Percentiles rank a stretch among this genome's conserved stretches.
Conservation (phyloP, 1,140 invertebrate species). For the Atta colombica region DNA sequence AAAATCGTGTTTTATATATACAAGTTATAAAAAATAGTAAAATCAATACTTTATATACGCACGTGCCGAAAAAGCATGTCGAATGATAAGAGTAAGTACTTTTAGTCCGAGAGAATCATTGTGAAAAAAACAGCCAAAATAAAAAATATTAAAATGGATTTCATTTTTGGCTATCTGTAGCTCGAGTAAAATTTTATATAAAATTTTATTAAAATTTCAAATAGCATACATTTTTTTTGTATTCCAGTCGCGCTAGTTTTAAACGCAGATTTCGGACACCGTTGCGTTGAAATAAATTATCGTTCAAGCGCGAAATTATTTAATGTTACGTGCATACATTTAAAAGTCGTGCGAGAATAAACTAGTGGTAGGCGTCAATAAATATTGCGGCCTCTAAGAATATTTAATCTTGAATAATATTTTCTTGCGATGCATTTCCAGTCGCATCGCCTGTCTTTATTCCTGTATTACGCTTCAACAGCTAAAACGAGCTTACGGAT, state of each 20-base stretch:
- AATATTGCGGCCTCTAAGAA: background rate
- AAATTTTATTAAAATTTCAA: slow-evolving; percentile 10
- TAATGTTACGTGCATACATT: slow-evolving; percentile 3
- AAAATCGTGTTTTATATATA: background rate
- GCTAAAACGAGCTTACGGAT: slow-evolving; percentile 21
- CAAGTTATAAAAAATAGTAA: background rate
- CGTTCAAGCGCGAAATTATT: slow-evolving; percentile 22
- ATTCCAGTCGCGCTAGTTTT: background rate
- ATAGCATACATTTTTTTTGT: background rate
- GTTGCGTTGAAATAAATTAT: background rate
- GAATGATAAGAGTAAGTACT: slow-evolving; percentile 3
- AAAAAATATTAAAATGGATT: slow-evolving; percentile 17
- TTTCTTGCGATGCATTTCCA: background rate
- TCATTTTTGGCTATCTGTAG: background rate
- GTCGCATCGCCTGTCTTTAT: background rate
- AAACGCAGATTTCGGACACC: background rate
- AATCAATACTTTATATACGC: background rate
- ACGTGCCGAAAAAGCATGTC: background rate
- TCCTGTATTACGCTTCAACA: slow-evolving; percentile 10
- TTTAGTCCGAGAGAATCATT: background rate
- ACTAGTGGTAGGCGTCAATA: slow-evolving; percentile 20
- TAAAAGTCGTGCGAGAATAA: slow-evolving; percentile 16
- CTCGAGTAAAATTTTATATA: background rate
- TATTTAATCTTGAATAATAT: slow-evolving; percentile 28
- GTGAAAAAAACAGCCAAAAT: background rate